phyloP scores from a whole-genome alignment of 1,140 invertebrate genomes.

The Drosophila nasuta region DNA sequence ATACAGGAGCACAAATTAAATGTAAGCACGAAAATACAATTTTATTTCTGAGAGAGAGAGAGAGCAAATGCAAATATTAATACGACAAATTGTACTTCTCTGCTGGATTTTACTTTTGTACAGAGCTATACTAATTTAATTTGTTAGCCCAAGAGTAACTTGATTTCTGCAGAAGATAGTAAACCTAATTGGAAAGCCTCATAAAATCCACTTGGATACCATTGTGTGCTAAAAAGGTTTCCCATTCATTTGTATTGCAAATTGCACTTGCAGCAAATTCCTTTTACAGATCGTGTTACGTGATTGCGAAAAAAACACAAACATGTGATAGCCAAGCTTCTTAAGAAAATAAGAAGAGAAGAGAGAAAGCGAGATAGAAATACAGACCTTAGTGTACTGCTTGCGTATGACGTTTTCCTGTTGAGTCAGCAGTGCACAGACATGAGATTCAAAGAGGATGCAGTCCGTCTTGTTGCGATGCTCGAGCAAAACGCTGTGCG shows the following conservation, averaged over 20 bases:
- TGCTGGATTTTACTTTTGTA: too few species aligned
- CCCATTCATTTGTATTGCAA: background rate
- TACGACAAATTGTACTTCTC: too few species aligned
- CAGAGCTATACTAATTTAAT: too few species aligned
- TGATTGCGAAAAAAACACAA: background rate
- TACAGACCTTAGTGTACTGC: conserved; percentile 92
- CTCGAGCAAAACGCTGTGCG: conserved; percentile 95
- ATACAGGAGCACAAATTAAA: too few species aligned
- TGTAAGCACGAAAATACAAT: too few species aligned
- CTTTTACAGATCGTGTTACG: background rate
- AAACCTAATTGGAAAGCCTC: too few species aligned
- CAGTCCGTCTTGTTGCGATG: conserved; percentile 92
- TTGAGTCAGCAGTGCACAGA: conserved; percentile 89
- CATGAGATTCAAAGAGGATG: conserved; percentile 95
- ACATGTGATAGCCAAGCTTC: background rate
- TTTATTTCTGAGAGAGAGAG: too few species aligned
- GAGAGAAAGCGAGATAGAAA: background rate
- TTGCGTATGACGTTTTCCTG: conserved; percentile 95
- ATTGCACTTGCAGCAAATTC: background rate
- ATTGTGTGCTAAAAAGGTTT: background rate
- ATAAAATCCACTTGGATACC: background rate
- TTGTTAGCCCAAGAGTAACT: too few species aligned
- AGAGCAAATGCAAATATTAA: too few species aligned
- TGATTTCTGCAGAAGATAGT: too few species aligned
- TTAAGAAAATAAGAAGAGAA: too few species aligned